Evolutionary conservation across 2,113 vertebrate species (phyloP).

Genomic region (Ailuropoda melanoleuca): DNA sequence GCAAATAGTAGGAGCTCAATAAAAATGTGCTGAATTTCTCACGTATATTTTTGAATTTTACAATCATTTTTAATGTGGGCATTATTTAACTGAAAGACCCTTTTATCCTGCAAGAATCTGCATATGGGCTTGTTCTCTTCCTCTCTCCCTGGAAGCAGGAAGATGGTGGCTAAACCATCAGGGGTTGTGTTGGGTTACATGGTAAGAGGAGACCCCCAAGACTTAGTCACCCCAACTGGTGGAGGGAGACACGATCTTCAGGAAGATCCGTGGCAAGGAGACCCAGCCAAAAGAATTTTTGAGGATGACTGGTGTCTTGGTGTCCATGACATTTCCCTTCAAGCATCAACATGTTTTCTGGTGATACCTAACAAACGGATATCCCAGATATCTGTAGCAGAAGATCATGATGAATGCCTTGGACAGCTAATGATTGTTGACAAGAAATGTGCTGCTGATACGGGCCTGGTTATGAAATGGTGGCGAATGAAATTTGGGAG

Average conservation of each 20-base stretch:
- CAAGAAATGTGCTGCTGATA: not conserved
- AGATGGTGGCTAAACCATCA: not conserved
- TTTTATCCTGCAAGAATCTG: not conserved
- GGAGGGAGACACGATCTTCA: not conserved
- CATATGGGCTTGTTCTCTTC: not conserved
- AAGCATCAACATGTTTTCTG: conserved; percentile 94
- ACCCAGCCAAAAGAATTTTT: not conserved
- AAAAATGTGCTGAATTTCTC: not conserved
- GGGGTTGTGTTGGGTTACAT: not conserved
- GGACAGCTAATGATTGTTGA: not conserved
- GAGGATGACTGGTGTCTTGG: conserved; percentile 88
- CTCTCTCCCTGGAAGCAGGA: not conserved
- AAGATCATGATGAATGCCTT: conserved; percentile 88
- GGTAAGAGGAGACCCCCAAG: not conserved
- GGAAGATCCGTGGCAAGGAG: not conserved
- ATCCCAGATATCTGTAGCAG: conserved; percentile 89
- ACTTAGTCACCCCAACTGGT: not conserved
- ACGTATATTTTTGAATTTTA: not conserved
- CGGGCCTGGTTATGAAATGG: not conserved
- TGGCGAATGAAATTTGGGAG: not conserved
- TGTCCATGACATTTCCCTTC: conserved; percentile 92
- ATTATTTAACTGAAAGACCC: not conserved
- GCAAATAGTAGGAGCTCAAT: not conserved
- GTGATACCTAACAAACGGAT: conserved; percentile 95
- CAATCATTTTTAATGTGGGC: not conserved